Conservation (phyloP, 2,113 vertebrate species). For the Haliaeetus leucogaster region DNA sequence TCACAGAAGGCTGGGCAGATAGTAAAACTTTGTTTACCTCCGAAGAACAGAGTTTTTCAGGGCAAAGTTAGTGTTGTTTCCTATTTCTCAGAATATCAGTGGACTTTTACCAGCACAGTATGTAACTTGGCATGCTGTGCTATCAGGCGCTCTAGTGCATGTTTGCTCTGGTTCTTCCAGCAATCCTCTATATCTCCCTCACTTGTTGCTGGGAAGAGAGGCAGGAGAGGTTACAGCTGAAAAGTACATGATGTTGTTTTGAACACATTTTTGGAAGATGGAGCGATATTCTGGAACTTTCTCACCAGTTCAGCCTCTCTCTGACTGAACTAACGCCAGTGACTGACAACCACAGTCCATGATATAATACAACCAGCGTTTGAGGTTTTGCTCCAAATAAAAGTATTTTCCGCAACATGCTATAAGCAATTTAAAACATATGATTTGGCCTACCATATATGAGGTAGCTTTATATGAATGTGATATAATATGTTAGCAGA, state of each 20-base stretch:
- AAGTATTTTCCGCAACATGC: not conserved
- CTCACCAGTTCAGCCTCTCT: not conserved
- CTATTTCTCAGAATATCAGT: slow-evolving; percentile 18
- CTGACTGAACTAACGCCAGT: not conserved
- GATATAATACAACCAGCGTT: not conserved
- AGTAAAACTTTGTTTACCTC: not conserved
- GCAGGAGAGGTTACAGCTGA: not conserved
- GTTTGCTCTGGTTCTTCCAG: slow-evolving; percentile 1
- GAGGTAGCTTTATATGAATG: not conserved
- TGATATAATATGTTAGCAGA: not conserved
- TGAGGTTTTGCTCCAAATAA: not conserved
- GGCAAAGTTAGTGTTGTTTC: not conserved
- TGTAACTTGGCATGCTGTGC: slow-evolving; percentile 14
- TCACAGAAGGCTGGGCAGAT: not conserved
- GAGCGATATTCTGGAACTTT: not conserved
- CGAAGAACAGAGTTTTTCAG: not conserved
- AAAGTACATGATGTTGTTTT: slow-evolving; percentile 18
- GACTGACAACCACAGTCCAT: not conserved
- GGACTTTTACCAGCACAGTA: not conserved
- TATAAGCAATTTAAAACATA: not conserved
- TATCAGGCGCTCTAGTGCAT: not conserved
- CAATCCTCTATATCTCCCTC: not conserved
- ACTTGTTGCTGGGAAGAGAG: not conserved
- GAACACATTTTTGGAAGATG: not conserved
- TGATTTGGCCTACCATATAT: not conserved